A percentile compares a stretch with the other conserved stretches of the same genome.
Evolutionary conservation across 1,140 invertebrate genomes (phyloP).

Genomic region (Diorhabda carinulata): DNA sequence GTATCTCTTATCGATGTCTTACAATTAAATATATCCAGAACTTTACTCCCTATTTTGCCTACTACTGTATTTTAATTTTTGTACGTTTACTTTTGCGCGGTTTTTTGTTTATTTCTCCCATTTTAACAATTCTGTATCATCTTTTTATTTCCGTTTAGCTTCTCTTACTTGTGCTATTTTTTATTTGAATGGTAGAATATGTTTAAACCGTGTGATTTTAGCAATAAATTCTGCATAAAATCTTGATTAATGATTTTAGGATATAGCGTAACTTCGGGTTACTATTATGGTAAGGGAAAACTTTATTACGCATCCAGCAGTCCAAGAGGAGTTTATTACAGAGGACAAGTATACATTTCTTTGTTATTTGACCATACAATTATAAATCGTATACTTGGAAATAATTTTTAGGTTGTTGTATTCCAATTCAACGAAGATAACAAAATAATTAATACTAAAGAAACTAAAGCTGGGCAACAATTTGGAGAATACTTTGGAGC

Average conservation of each 20-base stretch:
- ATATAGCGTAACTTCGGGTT: constrained; percentile 54
- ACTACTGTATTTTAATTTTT: no score
- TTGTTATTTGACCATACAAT: background rate
- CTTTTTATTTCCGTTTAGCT: no score
- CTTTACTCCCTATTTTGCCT: no score
- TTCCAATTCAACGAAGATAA: constrained; percentile 36
- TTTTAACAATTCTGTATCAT: no score
- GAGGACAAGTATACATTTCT: constrained; percentile 38
- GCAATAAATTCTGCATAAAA: no score
- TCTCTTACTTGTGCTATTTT: no score
- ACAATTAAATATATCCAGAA: no score
- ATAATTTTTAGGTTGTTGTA: constrained; percentile 41
- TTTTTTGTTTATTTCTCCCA: no score
- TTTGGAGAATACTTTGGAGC: constrained; percentile 65
- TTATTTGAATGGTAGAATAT: no score
- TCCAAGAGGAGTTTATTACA: constrained; percentile 21
- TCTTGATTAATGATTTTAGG: constrained; percentile 42
- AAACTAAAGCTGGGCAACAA: constrained; percentile 48
- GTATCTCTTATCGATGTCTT: no score
- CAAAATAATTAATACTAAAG: constrained; percentile 33
- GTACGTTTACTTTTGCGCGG: no score
- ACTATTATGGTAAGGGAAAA: constrained; percentile 43
- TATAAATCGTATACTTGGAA: background rate
- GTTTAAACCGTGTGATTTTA: no score
- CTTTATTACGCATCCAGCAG: constrained; percentile 48